A percentile compares a stretch with the other conserved stretches of the same genome.
phyloP scores from a whole-genome alignment of 2,888 invertebrate species.

The Hoplodrina ambigua region DNA sequence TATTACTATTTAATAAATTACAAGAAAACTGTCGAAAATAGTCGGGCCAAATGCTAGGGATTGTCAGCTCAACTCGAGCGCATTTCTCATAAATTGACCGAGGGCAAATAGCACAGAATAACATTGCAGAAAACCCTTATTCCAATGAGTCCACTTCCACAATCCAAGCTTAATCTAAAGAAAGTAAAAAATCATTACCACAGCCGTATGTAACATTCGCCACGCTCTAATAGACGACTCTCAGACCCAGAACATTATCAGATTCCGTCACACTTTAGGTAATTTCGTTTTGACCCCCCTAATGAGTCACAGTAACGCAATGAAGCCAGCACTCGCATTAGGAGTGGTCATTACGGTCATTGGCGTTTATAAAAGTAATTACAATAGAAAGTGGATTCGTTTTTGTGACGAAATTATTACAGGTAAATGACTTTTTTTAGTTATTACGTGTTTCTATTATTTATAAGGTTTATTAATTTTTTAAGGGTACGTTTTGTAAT shows the following conservation, averaged over 20 bases:
- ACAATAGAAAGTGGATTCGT: slow-evolving; percentile 76
- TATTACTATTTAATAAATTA: too few species aligned
- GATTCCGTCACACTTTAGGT: slow-evolving; percentile 87
- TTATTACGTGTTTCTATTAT: slow-evolving; percentile 60
- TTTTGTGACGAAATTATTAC: slow-evolving; percentile 75
- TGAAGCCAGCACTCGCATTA: slow-evolving; percentile 80
- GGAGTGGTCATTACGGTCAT: slow-evolving; percentile 78
- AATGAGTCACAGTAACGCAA: slow-evolving; percentile 86
- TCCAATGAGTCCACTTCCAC: not conserved
- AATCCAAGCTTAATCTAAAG: slow-evolving; percentile 24
- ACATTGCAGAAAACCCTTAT: not conserved
- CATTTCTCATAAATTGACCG: too few species aligned
- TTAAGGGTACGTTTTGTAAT: not conserved
- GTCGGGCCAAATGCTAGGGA: too few species aligned
- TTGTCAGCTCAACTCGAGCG: too few species aligned
- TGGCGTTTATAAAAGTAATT: slow-evolving; percentile 82
- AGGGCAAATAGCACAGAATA: not conserved
- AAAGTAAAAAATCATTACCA: slow-evolving; percentile 62
- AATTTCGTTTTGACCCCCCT: slow-evolving; percentile 80
- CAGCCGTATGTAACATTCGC: slow-evolving; percentile 70
- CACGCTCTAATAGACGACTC: slow-evolving; percentile 75
- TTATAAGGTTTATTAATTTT: slow-evolving; percentile 50
- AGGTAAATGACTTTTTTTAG: slow-evolving; percentile 58
- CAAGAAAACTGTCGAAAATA: too few species aligned
- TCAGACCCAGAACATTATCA: slow-evolving; percentile 82